Conservation (phyloP, 2,888 invertebrate species). For the Nemapogon koenigi region DNA sequence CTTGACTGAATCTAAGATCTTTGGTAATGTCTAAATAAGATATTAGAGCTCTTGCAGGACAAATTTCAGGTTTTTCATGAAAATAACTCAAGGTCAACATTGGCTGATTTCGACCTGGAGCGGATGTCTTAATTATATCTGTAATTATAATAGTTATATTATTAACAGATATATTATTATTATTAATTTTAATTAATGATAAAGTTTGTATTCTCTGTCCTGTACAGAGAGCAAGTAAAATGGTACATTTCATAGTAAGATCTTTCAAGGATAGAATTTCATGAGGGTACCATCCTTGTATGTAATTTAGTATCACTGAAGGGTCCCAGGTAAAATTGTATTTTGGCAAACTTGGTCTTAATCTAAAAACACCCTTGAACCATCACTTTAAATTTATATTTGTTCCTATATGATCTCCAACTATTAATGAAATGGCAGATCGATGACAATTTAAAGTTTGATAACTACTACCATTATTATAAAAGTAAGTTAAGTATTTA, state of each 20-base stretch:
- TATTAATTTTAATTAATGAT: background rate
- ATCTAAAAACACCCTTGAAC: conserved; percentile 4
- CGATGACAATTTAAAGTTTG: conserved; percentile 1
- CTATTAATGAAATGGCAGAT: conserved; percentile 3
- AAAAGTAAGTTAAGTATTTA: background rate
- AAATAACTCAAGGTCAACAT: conserved; percentile 1
- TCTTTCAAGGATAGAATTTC: background rate
- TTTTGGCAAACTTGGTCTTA: conserved; percentile 1
- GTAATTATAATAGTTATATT: background rate
- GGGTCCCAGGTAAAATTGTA: conserved; percentile 5
- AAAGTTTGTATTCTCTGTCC: conserved; percentile 5
- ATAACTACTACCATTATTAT: background rate
- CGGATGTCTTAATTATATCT: conserved; percentile 4
- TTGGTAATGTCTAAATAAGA: conserved; percentile 1
- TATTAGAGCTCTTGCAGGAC: conserved; percentile 2
- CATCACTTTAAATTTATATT: background rate
- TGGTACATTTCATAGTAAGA: conserved; percentile 2
- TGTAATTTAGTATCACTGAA: background rate
- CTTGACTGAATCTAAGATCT: background rate
- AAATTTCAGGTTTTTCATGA: conserved; percentile 2
- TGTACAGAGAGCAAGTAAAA: conserved; percentile 3
- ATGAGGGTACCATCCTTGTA: background rate
- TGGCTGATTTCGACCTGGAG: background rate
- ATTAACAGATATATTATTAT: background rate
- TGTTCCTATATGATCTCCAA: background rate